Base-by-base conservation (phyloP, 2,113 vertebrate genomes). In the Limnothrissa miodon region DNA sequence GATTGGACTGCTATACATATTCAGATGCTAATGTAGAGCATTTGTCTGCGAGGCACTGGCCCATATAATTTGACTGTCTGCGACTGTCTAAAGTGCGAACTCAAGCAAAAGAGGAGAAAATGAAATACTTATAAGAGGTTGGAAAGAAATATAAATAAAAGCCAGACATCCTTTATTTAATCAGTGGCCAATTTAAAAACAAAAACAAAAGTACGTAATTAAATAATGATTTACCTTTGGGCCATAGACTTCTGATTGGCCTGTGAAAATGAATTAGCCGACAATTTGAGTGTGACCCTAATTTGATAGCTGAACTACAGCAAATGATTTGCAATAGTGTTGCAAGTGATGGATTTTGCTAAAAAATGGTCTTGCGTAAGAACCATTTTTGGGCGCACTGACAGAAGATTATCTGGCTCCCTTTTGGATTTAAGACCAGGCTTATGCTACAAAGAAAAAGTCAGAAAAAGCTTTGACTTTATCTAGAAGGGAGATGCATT, bases 1-100 rank as follows among this genome's bases (percentile, higher is more conserved):
- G 83, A 87, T 87, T 90, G 85, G 82, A 80, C 82, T 82, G 81
- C 85, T 87, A 89, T 84, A 89, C 87, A 87, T 84, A 86, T 87
- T 90, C 85, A 86, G 84, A 87, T 89, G 84, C 81, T 89, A 87
- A 87, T 89, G 84, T 56, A 74, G 83, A 56, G 74, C 87, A 88
- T 90, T 89, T 90, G 87, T 84, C 84, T 84, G 81, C 83, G 80
- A 62, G 81, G 78, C 78, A 87, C 45, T 84, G 81, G 83, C 82
- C 83, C 86, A 87, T 87, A 86, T 86, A 83, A 85, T 86, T 87
- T 85, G 80, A 85, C 84, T 87, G 82, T 83, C 56, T 84, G 74
- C 6, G 80, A 88, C 80, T 83, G 84, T 87, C 82, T 84, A 84
- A 80, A 88, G 80, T 80, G 87, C 82, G 80, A 83, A 84, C 82